phyloP scores from a whole-genome alignment of 2,797 vertebrate species.

The Leptatherina wallacei region DNA sequence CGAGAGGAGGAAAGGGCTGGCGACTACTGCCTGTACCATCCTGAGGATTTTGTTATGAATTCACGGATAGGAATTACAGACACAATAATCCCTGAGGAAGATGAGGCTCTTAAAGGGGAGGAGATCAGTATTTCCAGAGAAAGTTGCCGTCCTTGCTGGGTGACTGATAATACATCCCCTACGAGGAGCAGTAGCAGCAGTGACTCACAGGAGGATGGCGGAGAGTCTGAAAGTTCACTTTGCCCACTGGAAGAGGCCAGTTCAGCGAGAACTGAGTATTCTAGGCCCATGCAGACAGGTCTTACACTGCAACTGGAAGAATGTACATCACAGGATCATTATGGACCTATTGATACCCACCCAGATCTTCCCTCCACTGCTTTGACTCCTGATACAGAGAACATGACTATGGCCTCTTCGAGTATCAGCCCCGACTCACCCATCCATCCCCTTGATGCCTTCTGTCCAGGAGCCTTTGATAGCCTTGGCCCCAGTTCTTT shows the following conservation, averaged over 20 bases:
- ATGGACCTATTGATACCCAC: slow-evolving; percentile 57
- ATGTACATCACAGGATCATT: slow-evolving; percentile 76
- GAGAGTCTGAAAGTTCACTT: slow-evolving; percentile 74
- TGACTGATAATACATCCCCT: slow-evolving; percentile 74
- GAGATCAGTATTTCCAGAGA: slow-evolving; percentile 65
- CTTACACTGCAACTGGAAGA: slow-evolving; percentile 79
- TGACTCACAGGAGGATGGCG: slow-evolving; percentile 80
- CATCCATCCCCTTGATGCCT: slow-evolving; percentile 77
- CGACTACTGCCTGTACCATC: slow-evolving; percentile 64
- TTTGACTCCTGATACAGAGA: slow-evolving; percentile 75
- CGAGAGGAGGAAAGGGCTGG: slow-evolving; percentile 62
- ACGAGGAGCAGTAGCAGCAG: slow-evolving; percentile 79
- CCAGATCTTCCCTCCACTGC: slow-evolving; percentile 54
- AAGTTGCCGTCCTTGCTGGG: slow-evolving; percentile 79
- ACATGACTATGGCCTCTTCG: slow-evolving; percentile 76
- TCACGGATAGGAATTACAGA: slow-evolving; percentile 60
- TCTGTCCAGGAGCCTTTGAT: slow-evolving; percentile 80
- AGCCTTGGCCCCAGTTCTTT: slow-evolving; percentile 71
- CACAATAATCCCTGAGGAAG: slow-evolving; percentile 73
- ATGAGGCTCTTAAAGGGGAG: slow-evolving; percentile 70
- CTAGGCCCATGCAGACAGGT: slow-evolving; percentile 64
- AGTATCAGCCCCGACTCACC: slow-evolving; percentile 76
- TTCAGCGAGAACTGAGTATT: slow-evolving; percentile 46
- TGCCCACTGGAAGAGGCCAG: slow-evolving; percentile 68
- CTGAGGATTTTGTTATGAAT: slow-evolving; percentile 61